Evolutionary conservation across 1,140 invertebrate genomes (phyloP), one percentile per base, ranked within the genome.

Genomic region (Orius laevigatus): DNA sequence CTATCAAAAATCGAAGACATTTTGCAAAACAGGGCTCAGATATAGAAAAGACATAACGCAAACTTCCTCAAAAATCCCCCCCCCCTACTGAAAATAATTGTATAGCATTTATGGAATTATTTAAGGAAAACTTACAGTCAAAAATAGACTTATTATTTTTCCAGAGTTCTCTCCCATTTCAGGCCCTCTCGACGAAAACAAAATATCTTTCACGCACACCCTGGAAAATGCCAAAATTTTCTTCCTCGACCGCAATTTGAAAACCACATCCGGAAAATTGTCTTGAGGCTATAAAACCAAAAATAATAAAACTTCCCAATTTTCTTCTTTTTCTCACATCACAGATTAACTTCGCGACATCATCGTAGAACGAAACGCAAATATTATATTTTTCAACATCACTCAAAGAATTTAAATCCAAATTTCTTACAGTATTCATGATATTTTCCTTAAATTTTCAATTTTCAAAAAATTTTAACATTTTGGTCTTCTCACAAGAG

Each of bases 211-310:
- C 2, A 19, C 40, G 11, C 19, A 2, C 19, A 15, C 4, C 4
- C 40, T 16, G 18, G 40, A 14, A 19, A 16, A 42, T 11, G 40
- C 12, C 12, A 42, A 14, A 11, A 42, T 15, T 19, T 14, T 42
- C 12, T 42, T 15, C 4, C 14, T 19, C 19, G 14, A 19, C 40
- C 14, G 4, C 10, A 42, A 4, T 5, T 11, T 11, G 6, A 42
- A 16, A 11, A 42, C 14, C 2, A 42, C 14, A 16, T 42, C 19
- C 2, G 40, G 40, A 14, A 42, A 11, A 15, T 14, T 16, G 5
- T 42, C 40, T 42, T 42, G 40, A 16, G 40, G 40, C 40, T 42
- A n/a, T n/a, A 25, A 25, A 25, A 25, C 8, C 3, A 25, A 25
- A 3, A 25, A 25, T 25, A 25, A 25, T 4, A 25, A 25, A 25